These are phyloP conservation scores for Acanthosepion esculentum DNA, from an alignment of 2,888 invertebrate genomes.

Conservation along the genomic window DNA sequence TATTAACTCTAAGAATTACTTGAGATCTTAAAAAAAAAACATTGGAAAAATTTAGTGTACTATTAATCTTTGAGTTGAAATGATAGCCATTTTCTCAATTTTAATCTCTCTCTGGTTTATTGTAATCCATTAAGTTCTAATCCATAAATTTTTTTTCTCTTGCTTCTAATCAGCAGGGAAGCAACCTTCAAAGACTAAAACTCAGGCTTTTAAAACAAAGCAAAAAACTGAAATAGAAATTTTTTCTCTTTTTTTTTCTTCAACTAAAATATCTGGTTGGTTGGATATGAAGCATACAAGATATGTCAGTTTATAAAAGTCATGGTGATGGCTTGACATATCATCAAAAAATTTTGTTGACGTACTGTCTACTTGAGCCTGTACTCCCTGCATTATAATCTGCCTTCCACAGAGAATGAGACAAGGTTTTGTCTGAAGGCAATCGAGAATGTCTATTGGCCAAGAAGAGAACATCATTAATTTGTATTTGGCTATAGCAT, in stretches of 20 bases:
- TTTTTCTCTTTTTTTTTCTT: not conserved
- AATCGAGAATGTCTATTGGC: slow-evolving; percentile 35
- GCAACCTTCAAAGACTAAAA: not conserved
- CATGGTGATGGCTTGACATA: slow-evolving; percentile 36
- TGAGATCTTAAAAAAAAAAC: not conserved
- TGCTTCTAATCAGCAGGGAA: not conserved
- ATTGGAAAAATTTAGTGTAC: not conserved
- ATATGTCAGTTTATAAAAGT: slow-evolving; percentile 45
- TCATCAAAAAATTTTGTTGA: not conserved
- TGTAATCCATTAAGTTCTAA: not conserved
- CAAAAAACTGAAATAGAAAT: not conserved
- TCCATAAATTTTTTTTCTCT: not conserved
- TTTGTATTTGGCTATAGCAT: not conserved
- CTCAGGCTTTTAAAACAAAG: not conserved
- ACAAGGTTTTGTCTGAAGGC: not conserved
- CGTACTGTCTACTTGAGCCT: slow-evolving; percentile 1
- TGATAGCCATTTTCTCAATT: not conserved
- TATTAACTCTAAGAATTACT: not conserved
- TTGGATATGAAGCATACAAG: not conserved
- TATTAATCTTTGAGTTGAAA: not conserved
- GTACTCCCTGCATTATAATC: not conserved
- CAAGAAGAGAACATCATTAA: not conserved
- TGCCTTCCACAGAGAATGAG: not conserved
- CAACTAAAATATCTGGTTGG: not conserved
- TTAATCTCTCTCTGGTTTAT: not conserved